These are phyloP conservation scores for Lepidocolaptes lacrymiger DNA, from an alignment of 2,797 vertebrate genomes.

Conservation along the genomic window DNA sequence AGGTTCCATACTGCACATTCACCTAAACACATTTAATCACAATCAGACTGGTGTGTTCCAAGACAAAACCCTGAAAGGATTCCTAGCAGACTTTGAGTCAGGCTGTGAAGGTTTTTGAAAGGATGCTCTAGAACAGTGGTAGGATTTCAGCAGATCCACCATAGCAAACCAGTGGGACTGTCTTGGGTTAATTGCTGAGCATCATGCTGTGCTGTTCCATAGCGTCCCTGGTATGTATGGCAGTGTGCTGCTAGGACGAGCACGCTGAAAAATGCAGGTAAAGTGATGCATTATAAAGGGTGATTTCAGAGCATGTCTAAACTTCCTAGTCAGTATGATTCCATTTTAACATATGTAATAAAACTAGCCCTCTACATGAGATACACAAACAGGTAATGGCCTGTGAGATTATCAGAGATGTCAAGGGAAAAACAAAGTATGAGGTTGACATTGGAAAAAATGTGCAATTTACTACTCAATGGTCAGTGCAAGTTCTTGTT, in stretches of 20 bases:
- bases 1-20: background rate
- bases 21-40: background rate
- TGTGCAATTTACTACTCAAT: background rate
- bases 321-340: background rate
- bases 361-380: background rate
- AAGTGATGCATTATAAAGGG: background rate
- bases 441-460: background rate
- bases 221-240: rapidly evolving
- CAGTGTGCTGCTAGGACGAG: rapidly evolving
- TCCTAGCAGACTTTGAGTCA: background rate
- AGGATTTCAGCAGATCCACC: background rate
- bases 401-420: background rate
- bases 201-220: background rate
- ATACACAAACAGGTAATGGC: background rate
- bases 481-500: background rate
- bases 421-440: slow-evolving; percentile 5
- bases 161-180: background rate
- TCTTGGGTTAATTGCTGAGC: background rate
- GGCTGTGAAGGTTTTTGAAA: background rate
- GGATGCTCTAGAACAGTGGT: background rate
- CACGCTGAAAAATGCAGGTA: background rate
- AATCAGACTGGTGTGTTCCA: background rate
- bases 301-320: background rate
- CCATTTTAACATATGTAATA: background rate
- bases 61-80: background rate